Base-by-base conservation (phyloP, 2,888 invertebrate genomes). In the Omphaloscelis lunosa region DNA sequence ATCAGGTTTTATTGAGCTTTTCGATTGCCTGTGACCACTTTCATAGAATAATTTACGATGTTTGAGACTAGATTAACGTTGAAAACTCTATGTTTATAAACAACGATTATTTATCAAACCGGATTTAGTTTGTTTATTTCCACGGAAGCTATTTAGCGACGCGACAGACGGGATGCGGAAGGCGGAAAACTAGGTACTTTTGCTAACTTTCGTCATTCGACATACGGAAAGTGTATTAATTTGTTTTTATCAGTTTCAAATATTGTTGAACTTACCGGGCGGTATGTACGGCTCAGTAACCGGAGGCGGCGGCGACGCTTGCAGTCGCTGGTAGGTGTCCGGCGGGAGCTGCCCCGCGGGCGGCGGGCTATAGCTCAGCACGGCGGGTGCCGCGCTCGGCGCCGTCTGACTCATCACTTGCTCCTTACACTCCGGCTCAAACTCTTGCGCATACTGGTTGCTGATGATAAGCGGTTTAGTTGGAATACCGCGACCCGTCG, bases 391-490 rank as follows among this genome's bases (percentile, higher is more conserved):
- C 3, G 84, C 85, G 20, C 82, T 75, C 15, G 91, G 89, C 56
- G 87, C 73, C 11, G 88, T 17, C 59, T 75, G 85, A 34, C 87
- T 86, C 73, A 85, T 83, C 59, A 67, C 73, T 67, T 79, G 88
- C 53, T 95, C 95, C 78, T 96, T 96, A 68, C 91, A 90, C 45
- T 95, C 95, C 79, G 97, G 95, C 77, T 97, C 97, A 77, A 92
- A 95, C 86, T 97, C 96, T 78, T 96, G 95, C 65, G 96, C 97
- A 83, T 96, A 97, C 76, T 96, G 96, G 86, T 97, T 97, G 90
- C 95, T 94, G 87, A 97, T 97, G 80, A 97, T 95, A 56, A 97
- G 93, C 0, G 96, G 95, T 73, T 95, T 96, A 68, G 90, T 89
- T 11, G 93, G 91, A 56, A 96, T 90, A 34, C 96, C 95, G n/a